Evolutionary conservation across 2,113 vertebrate genomes (phyloP).

Genomic region (Alethe diademata): DNA sequence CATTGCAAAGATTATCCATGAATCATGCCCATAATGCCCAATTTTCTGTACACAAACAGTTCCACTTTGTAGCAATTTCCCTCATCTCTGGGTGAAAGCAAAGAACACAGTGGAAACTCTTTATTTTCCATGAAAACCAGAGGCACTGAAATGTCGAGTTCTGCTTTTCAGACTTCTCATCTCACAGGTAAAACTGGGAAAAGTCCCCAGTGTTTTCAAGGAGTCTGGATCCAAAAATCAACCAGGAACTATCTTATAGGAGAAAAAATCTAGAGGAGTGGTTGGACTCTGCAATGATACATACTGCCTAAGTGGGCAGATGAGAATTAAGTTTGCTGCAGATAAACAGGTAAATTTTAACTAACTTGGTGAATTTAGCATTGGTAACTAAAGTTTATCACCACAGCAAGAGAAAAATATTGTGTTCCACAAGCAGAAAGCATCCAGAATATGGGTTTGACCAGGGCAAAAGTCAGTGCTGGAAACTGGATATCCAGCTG

Average conservation of each 20-base stretch:
- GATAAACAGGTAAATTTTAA: neutral
- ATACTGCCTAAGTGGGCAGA: neutral
- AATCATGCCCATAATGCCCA: neutral
- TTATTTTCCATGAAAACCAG: neutral
- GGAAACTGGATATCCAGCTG: neutral
- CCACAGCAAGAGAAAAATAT: neutral
- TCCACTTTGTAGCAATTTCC: conserved; percentile 9
- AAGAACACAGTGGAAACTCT: neutral
- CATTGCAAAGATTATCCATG: neutral
- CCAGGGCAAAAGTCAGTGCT: neutral
- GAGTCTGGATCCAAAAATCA: neutral
- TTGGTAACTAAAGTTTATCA: neutral
- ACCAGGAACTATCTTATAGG: neutral
- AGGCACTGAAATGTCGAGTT: neutral
- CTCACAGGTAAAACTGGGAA: neutral
- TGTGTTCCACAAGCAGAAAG: neutral
- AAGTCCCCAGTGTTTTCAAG: neutral
- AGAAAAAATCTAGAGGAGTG: neutral
- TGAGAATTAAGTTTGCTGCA: neutral
- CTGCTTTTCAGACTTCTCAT: neutral
- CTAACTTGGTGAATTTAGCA: neutral
- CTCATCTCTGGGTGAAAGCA: neutral
- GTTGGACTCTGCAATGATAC: neutral
- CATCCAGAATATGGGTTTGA: neutral
- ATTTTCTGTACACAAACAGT: neutral